Base-by-base conservation (phyloP, 1,140 invertebrate genomes). In the Apis cerana region DNA sequence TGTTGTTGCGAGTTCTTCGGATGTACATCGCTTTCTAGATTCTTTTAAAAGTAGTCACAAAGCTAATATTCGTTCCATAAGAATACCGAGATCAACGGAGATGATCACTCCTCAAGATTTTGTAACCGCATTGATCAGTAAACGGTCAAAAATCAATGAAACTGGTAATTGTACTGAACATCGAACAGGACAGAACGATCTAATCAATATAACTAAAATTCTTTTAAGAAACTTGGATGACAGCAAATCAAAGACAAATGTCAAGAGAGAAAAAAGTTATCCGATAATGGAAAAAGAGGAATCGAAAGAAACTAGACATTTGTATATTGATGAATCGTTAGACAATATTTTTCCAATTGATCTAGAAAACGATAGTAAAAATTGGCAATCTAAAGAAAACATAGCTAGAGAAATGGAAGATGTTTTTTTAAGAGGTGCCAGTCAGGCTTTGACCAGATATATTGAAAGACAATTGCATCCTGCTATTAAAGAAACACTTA, bases 401-500 rank as follows among this genome's bases (percentile, higher is more conserved):
- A 95, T 97, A 70, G 96, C 96, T 1, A 95, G 95, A 75, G 97
- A 98, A 92, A 97, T 98, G 96, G 97, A 97, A 91, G 97, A 97
- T 85, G 96, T 97, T 58, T 97, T 97, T 89, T 95, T 97, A 0
- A 96, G 96, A 91, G 96, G 97, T 19, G 97, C 97, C 43, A 95
- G 97, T 76, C 96, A 97, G 11, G 94, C 97, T n/a, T 90, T 98
- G 48, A 97, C 97, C 0, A 96, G 96, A 52, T 97, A 97, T 87
- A 97, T 98, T 95, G 97, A 98, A 90, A 96, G 96, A 87, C 96
- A 97, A 88, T 92, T 97, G 43, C 96, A 98, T 91, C 96, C 97
- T 21, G 97, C 97, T 48, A 97, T 98, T 61, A 97, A 97, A 91
- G 97, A 98, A 88, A 97, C 97, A 4, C 93, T 97, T 21, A 97